Evolutionary conservation across 2,888 invertebrate genomes (phyloP).

Genomic region (Pseudococcus jackbeardsleyi): DNA sequence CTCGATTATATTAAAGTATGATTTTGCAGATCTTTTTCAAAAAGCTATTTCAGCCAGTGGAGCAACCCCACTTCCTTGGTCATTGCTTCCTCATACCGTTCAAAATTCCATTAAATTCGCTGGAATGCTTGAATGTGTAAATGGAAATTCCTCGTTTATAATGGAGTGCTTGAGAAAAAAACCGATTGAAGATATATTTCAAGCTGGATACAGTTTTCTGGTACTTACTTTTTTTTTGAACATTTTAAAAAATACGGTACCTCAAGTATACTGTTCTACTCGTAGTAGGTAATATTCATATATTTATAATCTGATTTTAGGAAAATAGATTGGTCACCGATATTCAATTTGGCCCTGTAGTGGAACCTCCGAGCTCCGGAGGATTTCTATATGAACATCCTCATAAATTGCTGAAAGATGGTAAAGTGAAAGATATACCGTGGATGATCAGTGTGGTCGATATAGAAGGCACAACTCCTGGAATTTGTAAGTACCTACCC

Average conservation of each 20-base stretch:
- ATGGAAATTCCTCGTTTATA: conserved; percentile 67
- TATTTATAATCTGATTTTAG: conserved; percentile 67
- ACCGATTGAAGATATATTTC: conserved; percentile 68
- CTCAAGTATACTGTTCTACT: no score
- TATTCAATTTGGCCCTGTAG: conserved; percentile 81
- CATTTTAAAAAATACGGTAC: no score
- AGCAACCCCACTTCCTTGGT: conserved; percentile 68
- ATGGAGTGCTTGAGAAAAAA: conserved; percentile 69
- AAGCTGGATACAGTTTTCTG: background rate
- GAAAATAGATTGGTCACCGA: conserved; percentile 79
- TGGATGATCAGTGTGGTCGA: conserved; percentile 78
- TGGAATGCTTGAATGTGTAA: conserved; percentile 68
- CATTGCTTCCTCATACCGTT: conserved; percentile 67
- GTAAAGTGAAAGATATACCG: conserved; percentile 77
- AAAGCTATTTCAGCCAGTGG: conserved; percentile 69
- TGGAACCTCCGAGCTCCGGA: conserved; percentile 74
- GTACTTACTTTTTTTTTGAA: no score
- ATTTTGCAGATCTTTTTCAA: conserved; percentile 68
- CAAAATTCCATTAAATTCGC: conserved; percentile 68
- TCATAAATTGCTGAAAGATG: conserved; percentile 74
- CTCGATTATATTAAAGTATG: background rate
- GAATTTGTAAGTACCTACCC: conserved; percentile 73
- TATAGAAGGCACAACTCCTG: conserved; percentile 83
- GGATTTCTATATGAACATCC: conserved; percentile 80
- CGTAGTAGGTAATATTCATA: background rate